Percentiles rank a stretch among this genome's conserved stretches.
These are phyloP conservation scores for Chloropsis cyanopogon DNA, from an alignment of 2,113 vertebrate genomes.

Conservation along the genomic window DNA sequence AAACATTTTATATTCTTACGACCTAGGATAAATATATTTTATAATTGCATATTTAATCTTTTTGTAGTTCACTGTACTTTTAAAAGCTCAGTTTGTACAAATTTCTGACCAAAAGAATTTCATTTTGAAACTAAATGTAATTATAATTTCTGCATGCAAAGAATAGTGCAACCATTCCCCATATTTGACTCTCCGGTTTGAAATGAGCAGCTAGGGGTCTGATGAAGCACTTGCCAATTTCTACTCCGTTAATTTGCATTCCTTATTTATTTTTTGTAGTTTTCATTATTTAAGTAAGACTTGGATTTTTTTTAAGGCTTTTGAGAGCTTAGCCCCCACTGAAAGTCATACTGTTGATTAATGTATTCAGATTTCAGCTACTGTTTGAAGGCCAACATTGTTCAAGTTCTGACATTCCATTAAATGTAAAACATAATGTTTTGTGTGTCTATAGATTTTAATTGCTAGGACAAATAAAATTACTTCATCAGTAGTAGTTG, in stretches of 20 bases:
- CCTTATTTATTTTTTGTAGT: conserved; percentile 69
- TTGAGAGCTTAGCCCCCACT: neutral
- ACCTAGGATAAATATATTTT: conserved; percentile 77
- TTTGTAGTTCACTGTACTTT: conserved; percentile 81
- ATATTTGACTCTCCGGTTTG: conserved; percentile 40
- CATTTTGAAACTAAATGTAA: conserved; percentile 49
- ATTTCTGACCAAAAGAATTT: conserved; percentile 70
- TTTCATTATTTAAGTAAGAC: conserved; percentile 56
- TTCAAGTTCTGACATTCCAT: conserved; percentile 62
- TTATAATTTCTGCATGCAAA: conserved; percentile 65
- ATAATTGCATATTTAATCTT: conserved; percentile 77
- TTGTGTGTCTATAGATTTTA: conserved; percentile 46
- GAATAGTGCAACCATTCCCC: conserved; percentile 54
- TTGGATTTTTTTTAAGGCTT: neutral
- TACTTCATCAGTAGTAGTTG: neutral
- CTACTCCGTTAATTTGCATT: conserved; percentile 66
- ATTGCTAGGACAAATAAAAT: neutral
- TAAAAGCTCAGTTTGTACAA: conserved; percentile 73
- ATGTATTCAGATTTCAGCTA: conserved; percentile 51
- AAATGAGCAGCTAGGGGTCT: conserved; percentile 64
- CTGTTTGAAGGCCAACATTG: conserved; percentile 52
- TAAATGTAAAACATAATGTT: conserved; percentile 43
- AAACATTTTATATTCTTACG: conserved; percentile 75
- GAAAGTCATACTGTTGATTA: neutral
- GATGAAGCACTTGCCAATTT: conserved; percentile 51